Evolutionary conservation across 2,888 invertebrate species (phyloP), one percentile per base, ranked within the genome.

Genomic region (Holacanthella duospinosa): DNA sequence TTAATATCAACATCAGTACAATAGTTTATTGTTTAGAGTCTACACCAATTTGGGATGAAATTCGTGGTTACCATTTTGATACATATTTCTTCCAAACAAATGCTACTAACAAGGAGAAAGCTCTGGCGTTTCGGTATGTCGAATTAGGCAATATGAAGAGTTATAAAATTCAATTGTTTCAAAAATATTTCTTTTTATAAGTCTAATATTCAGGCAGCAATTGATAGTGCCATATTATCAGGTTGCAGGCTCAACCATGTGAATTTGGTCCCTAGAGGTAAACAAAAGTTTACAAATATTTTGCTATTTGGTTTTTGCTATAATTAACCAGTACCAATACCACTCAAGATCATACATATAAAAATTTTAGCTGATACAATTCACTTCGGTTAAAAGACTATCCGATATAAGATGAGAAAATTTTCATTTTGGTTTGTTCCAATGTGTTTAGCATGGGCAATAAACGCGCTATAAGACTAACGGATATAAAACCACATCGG

Each of bases 11-110:
- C n/a, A n/a, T n/a, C n/a, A n/a, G n/a, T n/a, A n/a, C n/a, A n/a
- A n/a, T n/a, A n/a, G n/a, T n/a, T n/a, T n/a, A n/a, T n/a, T n/a
- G n/a, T n/a, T n/a, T n/a, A n/a, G n/a, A n/a, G n/a, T n/a, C n/a
- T n/a, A n/a, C n/a, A n/a, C 28, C 27, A 9, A 58, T 29, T 36
- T 21, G 4, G 3, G 58, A 36, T 4, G 70, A 70, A 66, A 70
- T 72, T 54, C 68, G 68, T 62, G 69, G 69, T 6, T 72, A 70
- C 55, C 72, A 72, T 64, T 72, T 70, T 43, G 70, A 72, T 55
- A 69, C 69, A 0, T 72, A 72, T 59, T 72, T 70, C 62, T 68
- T 70, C 43, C 70, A 72, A 54, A 61, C 56, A 2, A 68, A 70
- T 66, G 54, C 54, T 16, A 27, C 48, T 1, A 66, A 26, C 54